A percentile compares a stretch with the other conserved stretches of the same genome.
Evolutionary conservation across 2,113 vertebrate species (phyloP).

Genomic region (Plecturocebus donacophilus): DNA sequence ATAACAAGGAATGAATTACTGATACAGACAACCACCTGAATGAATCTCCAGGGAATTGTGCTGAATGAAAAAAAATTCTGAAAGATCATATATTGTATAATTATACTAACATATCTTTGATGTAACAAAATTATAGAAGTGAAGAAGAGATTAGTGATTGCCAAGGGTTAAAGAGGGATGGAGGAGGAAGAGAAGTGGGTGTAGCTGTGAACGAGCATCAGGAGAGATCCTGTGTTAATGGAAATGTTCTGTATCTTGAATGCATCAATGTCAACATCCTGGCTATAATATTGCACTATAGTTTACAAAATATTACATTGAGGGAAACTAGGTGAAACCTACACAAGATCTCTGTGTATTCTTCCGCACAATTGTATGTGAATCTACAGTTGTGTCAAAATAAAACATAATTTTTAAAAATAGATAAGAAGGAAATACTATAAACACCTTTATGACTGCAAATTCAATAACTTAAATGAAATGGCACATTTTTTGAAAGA

Average conservation of each 20-base stretch:
- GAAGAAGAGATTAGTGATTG: neutral
- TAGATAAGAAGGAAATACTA: neutral
- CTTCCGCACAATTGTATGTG: neutral
- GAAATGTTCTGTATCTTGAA: neutral
- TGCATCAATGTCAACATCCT: neutral
- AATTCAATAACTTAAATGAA: constrained; percentile 1
- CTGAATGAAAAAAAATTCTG: neutral
- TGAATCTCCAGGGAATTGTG: neutral
- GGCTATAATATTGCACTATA: neutral
- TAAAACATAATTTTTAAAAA: neutral
- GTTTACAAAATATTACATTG: neutral
- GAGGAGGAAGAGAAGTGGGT: neutral
- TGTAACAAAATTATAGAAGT: neutral
- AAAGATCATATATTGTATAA: neutral
- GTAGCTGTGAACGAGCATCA: neutral
- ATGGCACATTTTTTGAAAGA: neutral
- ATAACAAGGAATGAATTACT: neutral
- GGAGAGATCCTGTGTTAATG: neutral
- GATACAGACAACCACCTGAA: neutral
- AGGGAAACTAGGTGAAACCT: neutral
- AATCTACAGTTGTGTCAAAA: neutral
- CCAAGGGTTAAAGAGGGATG: neutral
- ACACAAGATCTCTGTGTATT: neutral
- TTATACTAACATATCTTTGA: neutral
- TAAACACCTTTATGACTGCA: neutral